These are phyloP conservation scores for Argyrosomus regius DNA, from an alignment of 2,797 vertebrate species.

Conservation along the genomic window DNA sequence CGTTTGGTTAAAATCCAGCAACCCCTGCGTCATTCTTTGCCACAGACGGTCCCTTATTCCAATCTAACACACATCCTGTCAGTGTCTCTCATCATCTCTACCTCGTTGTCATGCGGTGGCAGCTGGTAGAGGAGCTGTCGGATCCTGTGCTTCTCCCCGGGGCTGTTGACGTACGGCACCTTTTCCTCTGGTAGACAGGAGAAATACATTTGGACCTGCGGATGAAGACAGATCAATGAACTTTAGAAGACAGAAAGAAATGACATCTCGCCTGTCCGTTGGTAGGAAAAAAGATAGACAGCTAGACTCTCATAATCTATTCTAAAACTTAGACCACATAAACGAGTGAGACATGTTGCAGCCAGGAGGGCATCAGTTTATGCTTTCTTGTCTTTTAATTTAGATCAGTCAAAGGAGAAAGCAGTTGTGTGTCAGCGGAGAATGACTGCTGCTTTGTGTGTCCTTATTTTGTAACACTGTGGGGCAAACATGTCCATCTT, in stretches of 20 bases:
- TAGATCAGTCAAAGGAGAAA: not conserved
- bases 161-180: constrained; percentile 96
- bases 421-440: constrained; percentile 4
- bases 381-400: not conserved
- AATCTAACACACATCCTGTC: not conserved
- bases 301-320: not conserved
- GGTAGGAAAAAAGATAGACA: not conserved
- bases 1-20: not conserved
- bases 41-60: not conserved
- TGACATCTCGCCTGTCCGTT: not conserved
- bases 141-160: constrained; percentile 95
- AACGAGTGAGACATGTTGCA: not conserved
- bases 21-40: not conserved
- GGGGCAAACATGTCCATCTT: constrained; percentile 63
- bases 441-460: constrained; percentile 31
- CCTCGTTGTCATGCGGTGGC: constrained; percentile 96
- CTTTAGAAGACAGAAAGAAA: not conserved
- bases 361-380: not conserved
- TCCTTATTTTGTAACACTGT: constrained; percentile 43
- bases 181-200: constrained; percentile 95
- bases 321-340: not conserved
- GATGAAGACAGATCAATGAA: constrained; percentile 34
- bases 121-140: constrained; percentile 97
- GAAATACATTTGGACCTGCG: constrained; percentile 97
- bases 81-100: constrained; percentile 68